phyloP scores from a whole-genome alignment of 2,797 vertebrate species.

The Tenualosa ilisha region DNA sequence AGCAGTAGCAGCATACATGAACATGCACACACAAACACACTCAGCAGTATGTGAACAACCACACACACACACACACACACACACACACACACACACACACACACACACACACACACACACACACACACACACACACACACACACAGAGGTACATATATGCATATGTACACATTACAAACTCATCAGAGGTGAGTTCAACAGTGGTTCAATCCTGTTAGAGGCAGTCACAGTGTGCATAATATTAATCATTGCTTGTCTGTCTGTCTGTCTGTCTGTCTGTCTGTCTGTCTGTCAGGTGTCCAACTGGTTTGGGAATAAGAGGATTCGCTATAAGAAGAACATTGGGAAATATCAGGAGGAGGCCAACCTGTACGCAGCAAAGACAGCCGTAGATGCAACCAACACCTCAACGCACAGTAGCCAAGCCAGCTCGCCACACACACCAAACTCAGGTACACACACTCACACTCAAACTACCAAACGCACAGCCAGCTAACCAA shows the following conservation, averaged over 20 bases:
- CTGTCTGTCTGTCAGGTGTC: slow-evolving; percentile 77
- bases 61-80: neutral
- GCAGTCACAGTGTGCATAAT: neutral
- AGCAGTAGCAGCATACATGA: neutral
- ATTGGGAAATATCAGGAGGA: slow-evolving; percentile 94
- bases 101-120: neutral
- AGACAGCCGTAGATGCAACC: slow-evolving; percentile 94
- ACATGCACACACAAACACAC: neutral
- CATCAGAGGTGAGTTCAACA: too few relatives aligned
- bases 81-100: neutral
- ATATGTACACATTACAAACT: too few relatives aligned
- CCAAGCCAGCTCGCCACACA: slow-evolving; percentile 98
- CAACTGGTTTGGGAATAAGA: slow-evolving; percentile 94
- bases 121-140: neutral
- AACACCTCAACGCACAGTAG: slow-evolving; percentile 97
- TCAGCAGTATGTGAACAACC: neutral
- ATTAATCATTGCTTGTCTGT: neutral
- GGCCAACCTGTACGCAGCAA: slow-evolving; percentile 93
- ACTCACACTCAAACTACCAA: neutral
- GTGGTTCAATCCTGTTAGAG: too few relatives aligned
- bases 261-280: slow-evolving; percentile 36
- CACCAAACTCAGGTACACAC: slow-evolving; percentile 88
- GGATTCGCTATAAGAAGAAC: slow-evolving; percentile 96
- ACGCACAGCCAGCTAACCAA: neutral
- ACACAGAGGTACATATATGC: neutral